phyloP scores from a whole-genome alignment of 2,888 invertebrate species.

The Pyrrhosoma nymphula region DNA sequence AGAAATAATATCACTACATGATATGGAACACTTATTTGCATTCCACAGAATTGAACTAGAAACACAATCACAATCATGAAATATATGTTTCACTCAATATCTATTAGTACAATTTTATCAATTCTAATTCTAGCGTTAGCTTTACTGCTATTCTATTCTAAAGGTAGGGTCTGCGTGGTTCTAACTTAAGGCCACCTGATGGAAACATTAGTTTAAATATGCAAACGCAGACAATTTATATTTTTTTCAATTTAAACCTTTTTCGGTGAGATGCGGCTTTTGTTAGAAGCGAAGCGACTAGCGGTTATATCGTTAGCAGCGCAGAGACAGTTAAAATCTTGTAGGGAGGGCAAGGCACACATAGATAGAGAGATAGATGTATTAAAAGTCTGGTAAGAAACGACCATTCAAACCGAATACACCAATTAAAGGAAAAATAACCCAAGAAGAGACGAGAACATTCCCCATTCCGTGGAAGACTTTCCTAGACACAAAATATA shows the following conservation, averaged over 20 bases:
- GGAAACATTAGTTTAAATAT: background rate
- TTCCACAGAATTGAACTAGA: background rate
- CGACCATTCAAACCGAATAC: background rate
- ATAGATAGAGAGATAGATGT: background rate
- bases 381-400: background rate
- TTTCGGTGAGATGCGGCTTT: slow-evolving; percentile 51
- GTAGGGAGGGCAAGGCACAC: slow-evolving; percentile 14
- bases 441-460: background rate
- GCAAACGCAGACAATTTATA: background rate
- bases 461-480: background rate
- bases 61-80: background rate
- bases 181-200: background rate
- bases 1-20: background rate
- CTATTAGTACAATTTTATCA: background rate
- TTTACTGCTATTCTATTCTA: background rate
- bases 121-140: background rate
- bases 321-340: slow-evolving; percentile 37
- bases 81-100: background rate
- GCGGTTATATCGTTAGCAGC: slow-evolving; percentile 46
- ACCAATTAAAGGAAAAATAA: background rate
- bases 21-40: background rate
- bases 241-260: background rate
- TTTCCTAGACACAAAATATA: background rate
- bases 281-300: slow-evolving; percentile 43
- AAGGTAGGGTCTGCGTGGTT: background rate